These are phyloP conservation scores for Antigone vipio DNA, from an alignment of 2,113 vertebrate species.

Conservation along the genomic window DNA sequence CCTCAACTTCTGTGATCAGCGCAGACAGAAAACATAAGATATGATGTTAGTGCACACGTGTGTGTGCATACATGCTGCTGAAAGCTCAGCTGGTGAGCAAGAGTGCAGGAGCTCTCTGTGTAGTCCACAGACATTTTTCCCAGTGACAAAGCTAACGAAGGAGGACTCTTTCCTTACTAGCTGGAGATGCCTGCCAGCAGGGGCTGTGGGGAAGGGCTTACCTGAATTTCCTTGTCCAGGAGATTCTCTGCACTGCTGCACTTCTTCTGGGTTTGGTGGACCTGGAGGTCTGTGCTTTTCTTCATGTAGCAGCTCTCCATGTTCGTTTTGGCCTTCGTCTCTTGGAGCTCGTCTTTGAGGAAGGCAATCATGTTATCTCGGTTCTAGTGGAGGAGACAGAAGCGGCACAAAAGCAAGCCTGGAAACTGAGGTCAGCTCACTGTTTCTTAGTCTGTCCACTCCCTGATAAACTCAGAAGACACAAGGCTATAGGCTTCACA, in stretches of 20 bases:
- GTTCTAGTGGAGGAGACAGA: slow-evolving; percentile 53
- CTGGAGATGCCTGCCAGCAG: neutral
- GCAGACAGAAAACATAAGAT: neutral
- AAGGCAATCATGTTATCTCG: slow-evolving; percentile 65
- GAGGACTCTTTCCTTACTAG: neutral
- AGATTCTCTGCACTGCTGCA: slow-evolving; percentile 67
- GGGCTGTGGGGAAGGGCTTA: neutral
- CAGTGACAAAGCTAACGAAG: neutral
- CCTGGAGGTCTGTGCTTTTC: slow-evolving; percentile 72
- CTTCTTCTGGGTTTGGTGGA: slow-evolving; percentile 75
- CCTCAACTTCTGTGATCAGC: slow-evolving; percentile 68
- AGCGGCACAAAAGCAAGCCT: neutral
- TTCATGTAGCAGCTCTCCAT: slow-evolving; percentile 75
- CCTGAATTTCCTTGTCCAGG: slow-evolving; percentile 73
- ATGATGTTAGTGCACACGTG: too few relatives aligned
- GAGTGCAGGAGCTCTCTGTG: neutral
- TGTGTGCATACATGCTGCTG: neutral
- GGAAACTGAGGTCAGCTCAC: neutral
- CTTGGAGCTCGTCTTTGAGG: slow-evolving; percentile 79
- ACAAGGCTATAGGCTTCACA: neutral
- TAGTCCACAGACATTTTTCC: neutral
- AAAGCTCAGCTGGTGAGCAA: neutral
- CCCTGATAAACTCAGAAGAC: neutral
- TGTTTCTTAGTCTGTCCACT: neutral
- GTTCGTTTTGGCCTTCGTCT: slow-evolving; percentile 71